Conservation (phyloP, 2,888 invertebrate genomes). For the Ptychoptera contaminata region DNA sequence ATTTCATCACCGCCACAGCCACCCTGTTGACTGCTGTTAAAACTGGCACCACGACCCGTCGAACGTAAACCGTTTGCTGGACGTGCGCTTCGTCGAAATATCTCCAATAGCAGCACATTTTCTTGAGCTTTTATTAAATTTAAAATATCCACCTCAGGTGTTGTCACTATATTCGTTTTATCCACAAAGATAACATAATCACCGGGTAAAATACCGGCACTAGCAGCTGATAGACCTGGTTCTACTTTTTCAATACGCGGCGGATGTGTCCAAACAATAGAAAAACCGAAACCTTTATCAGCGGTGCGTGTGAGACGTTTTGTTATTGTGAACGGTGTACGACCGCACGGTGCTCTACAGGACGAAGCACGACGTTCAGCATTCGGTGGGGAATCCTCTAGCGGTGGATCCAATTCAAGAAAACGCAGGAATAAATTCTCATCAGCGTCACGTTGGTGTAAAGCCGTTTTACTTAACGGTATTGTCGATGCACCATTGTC, state of each 20-base stretch:
- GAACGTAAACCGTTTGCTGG: constrained; percentile 4
- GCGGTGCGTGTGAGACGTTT: constrained; percentile 39
- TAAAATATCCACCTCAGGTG: constrained; percentile 54
- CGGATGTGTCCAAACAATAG: constrained; percentile 78
- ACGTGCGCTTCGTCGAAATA: constrained; percentile 38
- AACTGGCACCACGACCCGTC: constrained; percentile 2
- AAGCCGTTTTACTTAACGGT: constrained; percentile 37
- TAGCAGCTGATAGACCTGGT: constrained; percentile 63
- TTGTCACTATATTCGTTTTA: constrained; percentile 71
- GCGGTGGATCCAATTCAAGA: constrained; percentile 62
- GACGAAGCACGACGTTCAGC: constrained; percentile 21
- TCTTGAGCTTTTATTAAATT: constrained; percentile 53
- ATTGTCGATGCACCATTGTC: constrained; percentile 17
- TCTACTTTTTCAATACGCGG: constrained; percentile 75
- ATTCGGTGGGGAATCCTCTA: constrained; percentile 40
- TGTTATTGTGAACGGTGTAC: constrained; percentile 72
- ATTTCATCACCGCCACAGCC: constrained; percentile 8
- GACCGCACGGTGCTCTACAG: constrained; percentile 34
- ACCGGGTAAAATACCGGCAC: constrained; percentile 66
- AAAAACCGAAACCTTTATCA: constrained; percentile 64
- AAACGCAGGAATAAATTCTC: constrained; percentile 59
- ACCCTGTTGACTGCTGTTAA: background rate
- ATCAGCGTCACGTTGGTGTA: constrained; percentile 48
- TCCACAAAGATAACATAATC: constrained; percentile 82
- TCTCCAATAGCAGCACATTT: constrained; percentile 51